Evolutionary conservation across 1,140 invertebrate species (phyloP).

Genomic region (Cotesia typhae): DNA sequence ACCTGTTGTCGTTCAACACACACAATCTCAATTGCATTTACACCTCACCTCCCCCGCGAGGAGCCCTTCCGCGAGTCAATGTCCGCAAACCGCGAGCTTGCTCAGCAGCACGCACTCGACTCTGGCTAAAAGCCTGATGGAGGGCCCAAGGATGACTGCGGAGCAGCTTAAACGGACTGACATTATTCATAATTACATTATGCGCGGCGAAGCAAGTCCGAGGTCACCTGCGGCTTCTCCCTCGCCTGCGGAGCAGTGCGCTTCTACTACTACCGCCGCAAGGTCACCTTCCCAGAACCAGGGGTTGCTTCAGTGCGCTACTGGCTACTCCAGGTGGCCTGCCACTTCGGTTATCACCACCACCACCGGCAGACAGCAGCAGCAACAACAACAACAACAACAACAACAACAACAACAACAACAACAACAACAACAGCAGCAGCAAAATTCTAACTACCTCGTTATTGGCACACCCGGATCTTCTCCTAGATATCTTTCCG

Average conservation of each 20-base stretch:
- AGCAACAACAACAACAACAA: slow-evolving; percentile 49
- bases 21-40: slow-evolving; percentile 62
- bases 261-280: slow-evolving; percentile 60
- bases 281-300: slow-evolving; percentile 54
- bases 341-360: slow-evolving; percentile 63
- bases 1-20: slow-evolving; percentile 61
- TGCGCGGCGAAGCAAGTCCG: slow-evolving; percentile 73
- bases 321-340: slow-evolving; percentile 57
- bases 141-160: slow-evolving; percentile 85
- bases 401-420: slow-evolving; percentile 45
- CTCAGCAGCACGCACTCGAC: slow-evolving; percentile 87
- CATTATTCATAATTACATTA: slow-evolving; percentile 89
- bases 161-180: slow-evolving; percentile 89
- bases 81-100: slow-evolving; percentile 58
- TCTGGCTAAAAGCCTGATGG: slow-evolving; percentile 86
- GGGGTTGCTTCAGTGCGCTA: slow-evolving; percentile 58
- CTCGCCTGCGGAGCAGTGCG: slow-evolving; percentile 61
- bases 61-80: slow-evolving; percentile 47
- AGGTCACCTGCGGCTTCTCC: slow-evolving; percentile 68
- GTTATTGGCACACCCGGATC: slow-evolving; percentile 55
- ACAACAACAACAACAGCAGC: slow-evolving; percentile 46
- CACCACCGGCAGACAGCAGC: slow-evolving; percentile 57
- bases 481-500: slow-evolving; percentile 58
- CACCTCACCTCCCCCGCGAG: slow-evolving; percentile 62
- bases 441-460: slow-evolving; percentile 58